phyloP scores from a whole-genome alignment of 1,140 invertebrate genomes.

The Metopolophium dirhodum region DNA sequence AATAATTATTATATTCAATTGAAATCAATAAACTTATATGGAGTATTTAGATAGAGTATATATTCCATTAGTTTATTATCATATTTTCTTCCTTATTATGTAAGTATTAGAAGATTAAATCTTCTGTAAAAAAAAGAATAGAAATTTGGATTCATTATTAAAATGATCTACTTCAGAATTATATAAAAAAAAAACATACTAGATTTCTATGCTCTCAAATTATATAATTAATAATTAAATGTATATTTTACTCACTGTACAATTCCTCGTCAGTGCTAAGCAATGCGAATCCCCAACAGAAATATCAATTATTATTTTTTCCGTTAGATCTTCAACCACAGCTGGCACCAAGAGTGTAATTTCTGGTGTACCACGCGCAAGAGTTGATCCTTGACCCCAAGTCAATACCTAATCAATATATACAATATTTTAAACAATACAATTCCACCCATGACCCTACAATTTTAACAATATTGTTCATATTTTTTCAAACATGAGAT shows the following conservation, averaged over 20 bases:
- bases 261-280: slow-evolving; percentile 69
- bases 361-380: slow-evolving; percentile 69
- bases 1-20: background rate
- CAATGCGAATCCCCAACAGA: slow-evolving; percentile 70
- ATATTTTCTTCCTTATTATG: background rate
- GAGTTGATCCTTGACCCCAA: slow-evolving; percentile 71
- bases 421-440: background rate
- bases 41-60: background rate
- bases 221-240: background rate
- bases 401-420: slow-evolving; percentile 66
- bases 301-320: slow-evolving; percentile 64
- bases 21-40: background rate
- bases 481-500: no score
- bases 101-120: background rate
- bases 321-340: slow-evolving; percentile 63
- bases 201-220: background rate
- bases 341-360: slow-evolving; percentile 67
- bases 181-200: background rate
- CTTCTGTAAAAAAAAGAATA: no score
- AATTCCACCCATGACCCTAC: background rate
- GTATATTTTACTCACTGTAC: slow-evolving; percentile 60
- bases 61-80: background rate
- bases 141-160: no score
- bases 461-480: background rate
- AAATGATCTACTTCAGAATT: no score